Conservation (phyloP, 2,888 invertebrate genomes). For the Chelonus formosanus region DNA sequence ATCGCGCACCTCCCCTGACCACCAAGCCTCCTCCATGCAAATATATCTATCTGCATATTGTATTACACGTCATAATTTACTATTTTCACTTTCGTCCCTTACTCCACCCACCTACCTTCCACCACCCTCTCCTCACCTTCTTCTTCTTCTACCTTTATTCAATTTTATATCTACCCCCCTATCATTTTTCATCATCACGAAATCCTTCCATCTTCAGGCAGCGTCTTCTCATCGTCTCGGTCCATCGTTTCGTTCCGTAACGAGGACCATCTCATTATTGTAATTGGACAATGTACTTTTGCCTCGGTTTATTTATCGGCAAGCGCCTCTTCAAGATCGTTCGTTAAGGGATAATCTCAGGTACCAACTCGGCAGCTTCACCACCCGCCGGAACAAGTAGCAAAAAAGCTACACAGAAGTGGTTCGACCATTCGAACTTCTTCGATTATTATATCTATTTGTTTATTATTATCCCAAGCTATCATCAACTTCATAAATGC, state of each 20-base stretch:
- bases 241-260: constrained; percentile 28
- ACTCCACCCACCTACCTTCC: neutral
- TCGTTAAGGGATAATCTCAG: constrained; percentile 38
- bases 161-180: constrained; percentile 17
- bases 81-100: constrained; percentile 24
- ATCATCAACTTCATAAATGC: neutral
- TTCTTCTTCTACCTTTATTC: constrained; percentile 20
- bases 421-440: neutral
- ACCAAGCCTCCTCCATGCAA: constrained; percentile 49
- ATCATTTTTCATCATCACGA: constrained; percentile 44
- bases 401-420: constrained; percentile 1
- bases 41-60: constrained; percentile 60
- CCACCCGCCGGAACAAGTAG: constrained; percentile 7
- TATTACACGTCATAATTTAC: constrained; percentile 59
- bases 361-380: neutral
- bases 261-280: constrained; percentile 52
- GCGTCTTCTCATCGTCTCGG: constrained; percentile 9
- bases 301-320: constrained; percentile 47
- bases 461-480: constrained; percentile 7
- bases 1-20: constrained; percentile 34
- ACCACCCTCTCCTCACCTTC: constrained; percentile 10
- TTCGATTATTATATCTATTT: constrained; percentile 1
- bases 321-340: constrained; percentile 31
- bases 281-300: constrained; percentile 54
- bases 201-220: constrained; percentile 4